Base-by-base conservation (phyloP, 2,888 invertebrate species). In the Ophion slaviceki region DNA sequence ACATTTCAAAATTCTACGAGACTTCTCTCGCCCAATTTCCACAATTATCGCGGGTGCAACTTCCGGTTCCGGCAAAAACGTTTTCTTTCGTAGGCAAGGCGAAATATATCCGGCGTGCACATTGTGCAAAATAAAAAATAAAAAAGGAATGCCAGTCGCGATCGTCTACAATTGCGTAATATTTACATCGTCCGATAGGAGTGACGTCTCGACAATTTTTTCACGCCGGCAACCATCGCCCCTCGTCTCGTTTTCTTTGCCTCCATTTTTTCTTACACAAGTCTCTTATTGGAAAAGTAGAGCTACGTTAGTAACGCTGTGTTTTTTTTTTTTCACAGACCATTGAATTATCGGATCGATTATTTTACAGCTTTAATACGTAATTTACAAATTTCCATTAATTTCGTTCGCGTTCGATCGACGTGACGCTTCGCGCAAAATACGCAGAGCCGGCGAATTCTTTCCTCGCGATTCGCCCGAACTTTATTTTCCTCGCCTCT, bases 361-460 rank as follows among this genome's bases (percentile, higher is more conserved):
- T 88, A 83, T 88, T 82, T 85, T 85, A 87, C 87, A 87, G 66
- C 45, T 64, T 86, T 62, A 75, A 78, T 77, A 77, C 62, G 72
- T 85, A 84, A 85, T 87, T 81, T 86, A 87, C 86, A 86, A 79
- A 79, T 86, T 86, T 79, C 53, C 80, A 80, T 82, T 67, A 64
- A 20, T 36, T 59, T 68, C 17, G 11, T 7, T 77, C 67, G 32
- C 7, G 32, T 24, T 20, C 28, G 24, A 6, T 36, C 17, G 53
- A 6, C n/a, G 53, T 32, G n/a, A n/a, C 32, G 5, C 3, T 71
- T 17, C 0, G 17, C 53, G 53, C 53, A 10, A 66, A 67, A 24
- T 10, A 67, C 77, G 77, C 24, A 20, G 17, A 57, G 28, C 62
- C 70, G 62, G 72, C 17, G 14, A 2, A 64, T 77, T n/a, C 59